phyloP scores from a whole-genome alignment of 2,113 vertebrate species.

The Okapia johnstoni region DNA sequence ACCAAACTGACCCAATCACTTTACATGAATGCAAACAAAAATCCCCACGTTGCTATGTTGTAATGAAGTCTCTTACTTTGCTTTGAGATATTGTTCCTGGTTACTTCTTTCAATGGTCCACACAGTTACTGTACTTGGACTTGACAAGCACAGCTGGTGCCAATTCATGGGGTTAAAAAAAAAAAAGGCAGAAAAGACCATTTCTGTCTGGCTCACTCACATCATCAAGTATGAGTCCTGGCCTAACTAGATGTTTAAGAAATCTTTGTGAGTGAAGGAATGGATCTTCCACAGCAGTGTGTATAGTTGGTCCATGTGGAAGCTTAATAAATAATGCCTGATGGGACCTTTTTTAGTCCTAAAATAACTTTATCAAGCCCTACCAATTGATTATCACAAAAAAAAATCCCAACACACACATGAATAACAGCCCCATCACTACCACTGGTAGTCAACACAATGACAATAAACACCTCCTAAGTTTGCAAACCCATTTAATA shows the following conservation, averaged over 20 bases:
- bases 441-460: too few species aligned
- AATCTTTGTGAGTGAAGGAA: neutral
- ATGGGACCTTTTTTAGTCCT: neutral
- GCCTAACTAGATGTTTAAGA: neutral
- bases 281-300: neutral
- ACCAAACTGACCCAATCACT: neutral
- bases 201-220: neutral
- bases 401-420: neutral
- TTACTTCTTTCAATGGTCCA: conserved; percentile 89
- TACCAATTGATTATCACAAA: neutral
- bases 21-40: neutral
- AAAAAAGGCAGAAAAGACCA: neutral
- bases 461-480: neutral
- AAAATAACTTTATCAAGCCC: neutral
- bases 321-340: neutral
- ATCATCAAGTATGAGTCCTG: neutral
- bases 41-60: neutral
- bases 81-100: conserved; percentile 81
- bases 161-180: conserved; percentile 91
- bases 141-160: conserved; percentile 88
- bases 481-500: neutral
- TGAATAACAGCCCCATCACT: neutral
- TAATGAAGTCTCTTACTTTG: conserved; percentile 79
- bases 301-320: neutral
- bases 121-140: conserved; percentile 79